Percentiles rank a stretch among this genome's conserved stretches.
These are phyloP conservation scores for Electrophaes corylata DNA, from an alignment of 2,888 invertebrate species.

Conservation along the genomic window DNA sequence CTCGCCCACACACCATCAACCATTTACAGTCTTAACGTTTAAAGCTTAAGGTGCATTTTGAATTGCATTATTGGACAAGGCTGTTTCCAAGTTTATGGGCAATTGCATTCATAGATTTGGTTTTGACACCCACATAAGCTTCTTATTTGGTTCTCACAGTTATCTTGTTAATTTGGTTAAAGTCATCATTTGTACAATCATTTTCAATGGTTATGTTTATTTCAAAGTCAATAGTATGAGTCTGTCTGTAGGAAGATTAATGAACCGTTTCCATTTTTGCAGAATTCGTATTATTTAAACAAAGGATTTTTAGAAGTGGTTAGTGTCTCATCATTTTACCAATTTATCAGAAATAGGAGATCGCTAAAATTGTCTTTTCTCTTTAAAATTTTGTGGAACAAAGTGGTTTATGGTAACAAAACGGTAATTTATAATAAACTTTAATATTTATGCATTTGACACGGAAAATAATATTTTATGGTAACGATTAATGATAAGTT, in stretches of 20 bases:
- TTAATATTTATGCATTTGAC: neutral
- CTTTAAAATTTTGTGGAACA: neutral
- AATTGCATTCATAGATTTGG: slow-evolving; percentile 29
- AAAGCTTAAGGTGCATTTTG: slow-evolving; percentile 8
- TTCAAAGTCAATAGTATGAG: neutral
- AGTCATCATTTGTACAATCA: slow-evolving; percentile 20
- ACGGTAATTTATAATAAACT: neutral
- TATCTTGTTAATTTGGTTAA: slow-evolving; percentile 21
- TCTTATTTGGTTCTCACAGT: slow-evolving; percentile 28
- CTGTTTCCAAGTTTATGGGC: slow-evolving; percentile 17
- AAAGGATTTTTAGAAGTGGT: neutral
- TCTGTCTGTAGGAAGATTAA: neutral
- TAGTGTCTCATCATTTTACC: neutral
- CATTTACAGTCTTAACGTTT: slow-evolving; percentile 12
- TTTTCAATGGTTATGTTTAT: neutral
- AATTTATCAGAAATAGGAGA: neutral
- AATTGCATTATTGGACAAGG: slow-evolving; percentile 13
- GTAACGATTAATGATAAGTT: neutral
- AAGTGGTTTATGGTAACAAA: neutral
- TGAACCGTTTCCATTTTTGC: neutral
- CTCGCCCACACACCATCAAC: slow-evolving; percentile 18
- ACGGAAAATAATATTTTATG: neutral
- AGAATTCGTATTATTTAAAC: neutral
- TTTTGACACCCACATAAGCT: slow-evolving; percentile 33
- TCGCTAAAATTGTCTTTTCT: neutral